Percentiles rank a stretch among this genome's conserved stretches.
Conservation (phyloP, 2,797 vertebrate genomes). For the Pteronotus mesoamericanus region DNA sequence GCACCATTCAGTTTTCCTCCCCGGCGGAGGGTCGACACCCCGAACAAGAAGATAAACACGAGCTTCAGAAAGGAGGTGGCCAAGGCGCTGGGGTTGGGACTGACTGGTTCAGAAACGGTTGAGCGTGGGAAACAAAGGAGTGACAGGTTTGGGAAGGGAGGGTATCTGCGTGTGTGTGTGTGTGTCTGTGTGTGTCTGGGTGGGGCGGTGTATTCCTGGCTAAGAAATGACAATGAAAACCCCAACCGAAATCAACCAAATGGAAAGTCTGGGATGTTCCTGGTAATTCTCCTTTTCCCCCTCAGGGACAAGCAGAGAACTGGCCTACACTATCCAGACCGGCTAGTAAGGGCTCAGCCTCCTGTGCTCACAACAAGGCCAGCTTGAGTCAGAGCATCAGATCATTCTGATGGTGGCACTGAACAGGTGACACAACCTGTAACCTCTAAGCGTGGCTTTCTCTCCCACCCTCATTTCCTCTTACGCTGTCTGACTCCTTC, state of each 20-base stretch:
- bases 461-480: neutral
- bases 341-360: neutral
- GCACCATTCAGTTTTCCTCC: constrained; percentile 16
- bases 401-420: neutral
- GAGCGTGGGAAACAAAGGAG: neutral
- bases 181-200: neutral
- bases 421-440: neutral
- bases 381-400: neutral
- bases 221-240: neutral
- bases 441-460: neutral
- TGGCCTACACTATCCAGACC: neutral
- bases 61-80: neutral
- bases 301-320: neutral
- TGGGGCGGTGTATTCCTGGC: neutral
- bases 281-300: neutral
- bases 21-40: neutral
- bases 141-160: too few species aligned
- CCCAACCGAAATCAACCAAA: neutral
- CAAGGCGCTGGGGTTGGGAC: neutral
- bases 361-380: neutral
- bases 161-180: fast-evolving
- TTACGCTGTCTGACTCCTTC: neutral
- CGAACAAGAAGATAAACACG: neutral
- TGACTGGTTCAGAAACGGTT: neutral
- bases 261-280: neutral